Evolutionary conservation across 2,797 vertebrate genomes (phyloP), one percentile per base, ranked within the genome.

Genomic region (Selene dorsalis): DNA sequence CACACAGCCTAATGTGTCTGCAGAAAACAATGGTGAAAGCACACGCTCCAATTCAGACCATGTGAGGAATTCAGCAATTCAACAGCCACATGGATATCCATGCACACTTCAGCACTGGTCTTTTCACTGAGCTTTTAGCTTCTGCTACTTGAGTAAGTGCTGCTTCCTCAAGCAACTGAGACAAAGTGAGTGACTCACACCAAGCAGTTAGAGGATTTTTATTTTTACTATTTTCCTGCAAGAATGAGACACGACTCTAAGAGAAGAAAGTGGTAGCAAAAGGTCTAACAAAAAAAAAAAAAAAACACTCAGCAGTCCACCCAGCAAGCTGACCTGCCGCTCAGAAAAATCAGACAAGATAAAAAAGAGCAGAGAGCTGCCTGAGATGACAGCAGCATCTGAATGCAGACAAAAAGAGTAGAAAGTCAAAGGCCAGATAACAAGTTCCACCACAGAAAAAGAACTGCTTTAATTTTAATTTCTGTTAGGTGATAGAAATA

Each of bases 241-340:
- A 65, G 4, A 64, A 60, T 20, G 30, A 56, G 61, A 47, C 13
- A 22, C 38, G 5, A 28, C 20, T 22, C 13, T 10, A 4, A 66
- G 57, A 39, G 43, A 35, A 24, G 53, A 58, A 32, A 58, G 17
- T 38, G 55, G 39, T 48, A 70, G 22, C 16, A 11, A 55, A 63
- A 57, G 26, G 30, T 57, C 22, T 2, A 17, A 45, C 18, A 58
- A 24, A 63, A 32, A 69, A 64, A 38, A 47, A 18, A 13, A 69
- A 65, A 22, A 47, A 73, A 47, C 13, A 24, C 24, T 73, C 32
- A 52, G 61, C 45, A 47, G 53, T 55, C 57, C 5, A 47, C 10
- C 32, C 53, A 43, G 41, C 35, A 18, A 13, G 50, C 10, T 45
- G 50, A 79, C 56, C 84, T 48, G 39, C 35, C 73, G 60, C 59